phyloP scores from a whole-genome alignment of 2,797 vertebrate genomes.

The Huso huso region DNA sequence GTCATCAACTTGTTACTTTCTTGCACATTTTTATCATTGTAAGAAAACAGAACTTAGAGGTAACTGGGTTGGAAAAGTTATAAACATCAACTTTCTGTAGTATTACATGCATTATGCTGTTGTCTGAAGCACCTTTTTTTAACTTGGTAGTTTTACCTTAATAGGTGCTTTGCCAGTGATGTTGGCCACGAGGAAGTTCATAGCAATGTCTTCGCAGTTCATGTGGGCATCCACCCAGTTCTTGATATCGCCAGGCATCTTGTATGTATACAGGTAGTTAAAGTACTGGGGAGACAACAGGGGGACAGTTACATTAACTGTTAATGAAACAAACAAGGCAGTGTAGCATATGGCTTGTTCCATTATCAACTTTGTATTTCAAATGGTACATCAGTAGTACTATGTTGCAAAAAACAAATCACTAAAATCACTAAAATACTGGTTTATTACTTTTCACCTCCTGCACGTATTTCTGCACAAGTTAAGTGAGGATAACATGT shows the following conservation, averaged over 20 bases:
- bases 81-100: background rate
- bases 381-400: too few relatives aligned
- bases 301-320: background rate
- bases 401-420: too few relatives aligned
- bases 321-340: too few relatives aligned
- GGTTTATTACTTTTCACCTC: too few relatives aligned
- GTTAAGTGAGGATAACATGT: too few relatives aligned
- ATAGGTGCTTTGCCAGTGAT: conserved; percentile 96
- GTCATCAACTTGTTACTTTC: too few relatives aligned
- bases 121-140: conserved; percentile 4
- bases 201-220: conserved; percentile 98
- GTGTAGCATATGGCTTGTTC: too few relatives aligned
- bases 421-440: too few relatives aligned
- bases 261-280: conserved; percentile 97
- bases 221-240: conserved; percentile 98
- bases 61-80: conserved; percentile 2
- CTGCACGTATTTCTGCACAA: too few relatives aligned
- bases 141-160: conserved; percentile 65
- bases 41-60: background rate
- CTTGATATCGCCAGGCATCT: conserved; percentile 98
- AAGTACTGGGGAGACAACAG: conserved; percentile 73
- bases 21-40: too few relatives aligned
- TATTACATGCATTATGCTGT: conserved; percentile 7
- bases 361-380: too few relatives aligned
- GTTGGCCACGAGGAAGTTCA: conserved; percentile 97